phyloP scores from a whole-genome alignment of 1,140 invertebrate species.

The Euwallacea fornicatus region DNA sequence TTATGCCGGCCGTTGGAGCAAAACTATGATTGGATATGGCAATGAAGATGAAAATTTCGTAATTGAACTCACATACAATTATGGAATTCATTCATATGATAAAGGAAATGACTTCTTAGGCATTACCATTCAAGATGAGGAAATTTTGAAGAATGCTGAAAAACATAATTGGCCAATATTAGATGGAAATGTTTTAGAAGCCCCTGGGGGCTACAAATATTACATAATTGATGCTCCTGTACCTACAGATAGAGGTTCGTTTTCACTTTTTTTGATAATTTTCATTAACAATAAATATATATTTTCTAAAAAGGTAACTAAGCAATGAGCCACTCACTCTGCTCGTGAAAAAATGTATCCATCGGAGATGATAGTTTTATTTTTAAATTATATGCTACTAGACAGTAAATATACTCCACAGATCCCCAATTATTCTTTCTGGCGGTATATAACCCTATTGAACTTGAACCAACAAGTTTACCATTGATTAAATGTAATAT shows the following conservation, averaged over 20 bases:
- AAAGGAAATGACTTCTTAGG: conserved; percentile 88
- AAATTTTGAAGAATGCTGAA: conserved; percentile 73
- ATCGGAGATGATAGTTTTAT: too few relatives aligned
- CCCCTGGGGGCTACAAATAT: conserved; percentile 92
- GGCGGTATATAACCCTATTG: too few relatives aligned
- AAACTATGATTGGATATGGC: conserved; percentile 99
- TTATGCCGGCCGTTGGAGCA: conserved; percentile 97
- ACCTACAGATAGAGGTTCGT: conserved; percentile 62
- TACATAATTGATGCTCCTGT: conserved; percentile 73
- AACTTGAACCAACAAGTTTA: too few relatives aligned
- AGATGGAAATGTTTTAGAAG: conserved; percentile 61
- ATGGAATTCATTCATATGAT: conserved; percentile 85
- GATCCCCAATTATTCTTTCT: too few relatives aligned
- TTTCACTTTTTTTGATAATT: conserved; percentile 8
- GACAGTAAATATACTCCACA: too few relatives aligned
- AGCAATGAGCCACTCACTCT: neutral
- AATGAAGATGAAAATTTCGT: conserved; percentile 95
- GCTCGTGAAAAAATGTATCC: neutral
- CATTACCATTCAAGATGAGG: conserved; percentile 80
- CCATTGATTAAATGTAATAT: too few relatives aligned
- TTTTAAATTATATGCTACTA: too few relatives aligned
- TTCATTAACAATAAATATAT: neutral
- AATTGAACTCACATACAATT: conserved; percentile 96
- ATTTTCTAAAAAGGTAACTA: neutral
- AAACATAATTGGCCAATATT: conserved; percentile 64